A percentile compares a stretch with the other conserved stretches of the same genome.
These are phyloP conservation scores for Scyliorhinus canicula DNA, from an alignment of 2,797 vertebrate species.

Conservation along the genomic window DNA sequence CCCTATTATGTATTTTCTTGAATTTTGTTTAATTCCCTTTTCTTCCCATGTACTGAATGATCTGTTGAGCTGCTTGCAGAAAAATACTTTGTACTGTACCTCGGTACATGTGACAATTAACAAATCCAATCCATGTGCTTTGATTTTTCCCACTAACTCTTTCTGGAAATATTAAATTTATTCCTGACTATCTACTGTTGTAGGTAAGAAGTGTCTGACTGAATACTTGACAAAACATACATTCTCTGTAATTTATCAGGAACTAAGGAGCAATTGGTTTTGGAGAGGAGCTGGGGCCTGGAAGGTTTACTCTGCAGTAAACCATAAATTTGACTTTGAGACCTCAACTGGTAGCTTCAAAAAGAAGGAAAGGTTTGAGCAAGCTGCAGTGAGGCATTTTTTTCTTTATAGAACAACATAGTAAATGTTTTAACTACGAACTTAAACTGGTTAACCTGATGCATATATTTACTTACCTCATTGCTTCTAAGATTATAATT, in stretches of 20 bases:
- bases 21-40: too few species aligned
- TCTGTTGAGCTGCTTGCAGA: too few species aligned
- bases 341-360: not conserved
- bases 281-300: not conserved
- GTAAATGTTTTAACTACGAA: not conserved
- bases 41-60: too few species aligned
- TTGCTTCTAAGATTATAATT: not conserved
- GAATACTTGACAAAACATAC: not conserved
- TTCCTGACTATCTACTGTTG: not conserved
- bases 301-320: not conserved
- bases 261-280: not conserved
- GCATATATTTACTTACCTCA: not conserved
- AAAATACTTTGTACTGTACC: too few species aligned
- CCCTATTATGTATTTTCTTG: too few species aligned
- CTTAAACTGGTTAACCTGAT: not conserved
- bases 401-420: not conserved
- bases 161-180: not conserved
- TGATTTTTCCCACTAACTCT: too few species aligned
- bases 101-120: too few species aligned
- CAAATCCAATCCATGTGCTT: too few species aligned
- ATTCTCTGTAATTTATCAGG: not conserved
- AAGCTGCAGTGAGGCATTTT: not conserved
- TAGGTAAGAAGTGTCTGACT: not conserved
- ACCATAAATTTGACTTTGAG: not conserved
- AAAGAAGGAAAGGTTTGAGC: not conserved